Base-by-base conservation (phyloP, 2,797 vertebrate species). In the Percopsis omiscomaycus region DNA sequence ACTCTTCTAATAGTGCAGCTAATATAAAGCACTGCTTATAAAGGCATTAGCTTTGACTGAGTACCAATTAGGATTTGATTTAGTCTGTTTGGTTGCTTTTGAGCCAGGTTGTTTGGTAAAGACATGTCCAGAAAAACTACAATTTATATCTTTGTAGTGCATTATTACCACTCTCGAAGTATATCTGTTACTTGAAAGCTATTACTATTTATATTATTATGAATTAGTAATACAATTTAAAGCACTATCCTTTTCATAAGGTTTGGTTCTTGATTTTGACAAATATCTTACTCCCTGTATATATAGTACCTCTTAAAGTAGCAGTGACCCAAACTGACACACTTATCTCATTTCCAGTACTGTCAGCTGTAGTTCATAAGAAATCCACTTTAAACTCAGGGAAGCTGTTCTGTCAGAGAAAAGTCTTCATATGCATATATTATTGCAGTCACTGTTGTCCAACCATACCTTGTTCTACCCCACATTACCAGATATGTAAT, bases 21-120 rank as follows among this genome's bases (percentile, higher is more conserved):
- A 69, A 71, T 73, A 67, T 45, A 51, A 68, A 65, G 58, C 55
- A 75, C 59, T 46, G 55, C 69, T 61, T 8, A 16, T 64, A 12
- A 37, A 68, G 55, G 59, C 55, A 6, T 68, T 71, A 77, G 56
- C 55, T 46, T 15, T 65, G 52, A 64, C 54, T 65, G 70, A 49
- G 45, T 47, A 15, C 46, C 49, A 54, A n/a, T 64, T 29, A 78
- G 47, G 71, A 37, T 58, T 67, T 16, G 27, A 27, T n/a, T 59
- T 59, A 59, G 61, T 29, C 30, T 65, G 55, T 70, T 73, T 64
- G 8, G 15, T 59, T 49, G 2, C 64, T 29, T 69, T 37, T 71
- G 56, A 77, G 63, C 55, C 70, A 15, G 55, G 60, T 67, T 37
- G 22, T 44, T 37, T 58, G n/a, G 8, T 42, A 42, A 50, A 22